Evolutionary conservation across 2,888 invertebrate species (phyloP), one percentile per base, ranked within the genome.

Genomic region (Nomada ferruginata): DNA sequence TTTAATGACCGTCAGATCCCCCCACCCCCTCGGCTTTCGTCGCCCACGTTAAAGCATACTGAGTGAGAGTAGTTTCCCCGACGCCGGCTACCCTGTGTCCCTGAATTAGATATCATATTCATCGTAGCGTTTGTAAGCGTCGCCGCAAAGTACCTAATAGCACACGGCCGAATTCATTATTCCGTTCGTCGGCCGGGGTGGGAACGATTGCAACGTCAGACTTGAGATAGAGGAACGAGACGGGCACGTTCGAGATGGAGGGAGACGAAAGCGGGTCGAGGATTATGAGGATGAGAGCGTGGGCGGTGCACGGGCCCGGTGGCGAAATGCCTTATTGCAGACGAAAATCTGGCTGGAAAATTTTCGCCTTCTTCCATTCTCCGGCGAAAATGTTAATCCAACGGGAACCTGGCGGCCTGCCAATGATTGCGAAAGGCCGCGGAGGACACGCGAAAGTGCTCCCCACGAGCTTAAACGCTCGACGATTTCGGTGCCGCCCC

Each of bases 371-470:
- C 52, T 75, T 79, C 68, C 76, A 23, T 73, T 60, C 70, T 44
- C 66, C 47, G 55, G 44, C 80, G 85, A 86, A 89, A 90, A 89
- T 90, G 89, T 90, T 90, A 90, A 90, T 89, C 85, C 85, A 66
- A 70, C 63, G 65, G 61, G 71, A 68, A 66, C 60, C 85, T 90
- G 89, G 90, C 84, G 20, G 59, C 18, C 44, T 42, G 89, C 90
- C 90, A 90, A 85, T 79, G 82, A 87, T 83, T 78, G 82, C 71
- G 74, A 59, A 53, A 20, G 18, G 52, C 18, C 55, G 36, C 7
- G 29, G 59, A 53, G 47, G n/a, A 47, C 65, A 55, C 61, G 63
- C 11, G 74, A 82, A 78, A 76, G 71, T 75, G 74, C 55, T 7
- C 23, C 47, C 0, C 9, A 50, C 13, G 76, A 71, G 76, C 36